A percentile compares a stretch with the other conserved stretches of the same genome.
These are phyloP conservation scores for Mesembrinibis cayennensis DNA, from an alignment of 2,113 vertebrate genomes.

Conservation along the genomic window DNA sequence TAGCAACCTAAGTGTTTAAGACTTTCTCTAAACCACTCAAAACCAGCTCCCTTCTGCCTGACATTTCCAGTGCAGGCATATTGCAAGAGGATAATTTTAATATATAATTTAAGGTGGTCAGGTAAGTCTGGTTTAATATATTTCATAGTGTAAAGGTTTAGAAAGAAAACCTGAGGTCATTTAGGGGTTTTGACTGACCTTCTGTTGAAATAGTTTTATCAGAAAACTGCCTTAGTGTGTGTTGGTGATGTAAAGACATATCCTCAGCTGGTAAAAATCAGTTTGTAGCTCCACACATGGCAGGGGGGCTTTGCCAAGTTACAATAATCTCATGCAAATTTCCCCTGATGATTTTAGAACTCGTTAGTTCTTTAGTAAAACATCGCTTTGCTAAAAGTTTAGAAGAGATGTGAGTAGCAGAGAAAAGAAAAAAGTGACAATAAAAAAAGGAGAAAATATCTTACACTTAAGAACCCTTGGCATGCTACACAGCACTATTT, in stretches of 20 bases:
- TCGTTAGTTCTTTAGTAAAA: background rate
- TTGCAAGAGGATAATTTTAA: conserved; percentile 37
- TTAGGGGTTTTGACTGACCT: background rate
- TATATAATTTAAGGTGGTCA: background rate
- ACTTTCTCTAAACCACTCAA: conserved; percentile 22
- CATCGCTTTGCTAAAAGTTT: background rate
- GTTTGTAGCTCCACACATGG: background rate
- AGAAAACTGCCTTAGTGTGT: background rate
- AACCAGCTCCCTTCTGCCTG: conserved; percentile 17
- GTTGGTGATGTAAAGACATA: background rate
- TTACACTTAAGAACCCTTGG: conserved; percentile 55
- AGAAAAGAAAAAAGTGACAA: background rate
- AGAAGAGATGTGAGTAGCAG: background rate
- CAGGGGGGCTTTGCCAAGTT: background rate
- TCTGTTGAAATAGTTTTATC: background rate
- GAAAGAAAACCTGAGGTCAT: background rate
- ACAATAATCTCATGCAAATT: background rate
- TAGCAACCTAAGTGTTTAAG: conserved; percentile 26
- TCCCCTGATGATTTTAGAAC: background rate
- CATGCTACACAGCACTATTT: conserved; percentile 49
- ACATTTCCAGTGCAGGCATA: conserved; percentile 1
- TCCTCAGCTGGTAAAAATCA: background rate
- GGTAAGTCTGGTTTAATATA: background rate
- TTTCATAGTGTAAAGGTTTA: background rate
- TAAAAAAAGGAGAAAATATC: conserved; percentile 37